A percentile compares a stretch with the other conserved stretches of the same genome.
Evolutionary conservation across 2,113 vertebrate species (phyloP).

Genomic region (Elaphurus davidianus): DNA sequence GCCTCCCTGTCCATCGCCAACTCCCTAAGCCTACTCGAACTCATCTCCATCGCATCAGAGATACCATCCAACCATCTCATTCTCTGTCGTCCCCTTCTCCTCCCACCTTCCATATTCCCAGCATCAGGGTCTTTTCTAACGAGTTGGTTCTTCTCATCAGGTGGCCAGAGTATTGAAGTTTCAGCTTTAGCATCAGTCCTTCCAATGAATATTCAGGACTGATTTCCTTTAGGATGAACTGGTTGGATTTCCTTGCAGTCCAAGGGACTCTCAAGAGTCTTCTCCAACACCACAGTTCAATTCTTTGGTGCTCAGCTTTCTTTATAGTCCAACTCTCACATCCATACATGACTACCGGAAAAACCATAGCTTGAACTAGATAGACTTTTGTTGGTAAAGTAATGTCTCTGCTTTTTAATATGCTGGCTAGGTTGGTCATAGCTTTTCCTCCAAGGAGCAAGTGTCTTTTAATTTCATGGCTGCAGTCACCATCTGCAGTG

Average conservation of each 20-base stretch:
- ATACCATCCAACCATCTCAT: neutral
- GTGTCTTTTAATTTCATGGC: neutral
- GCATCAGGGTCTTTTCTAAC: neutral
- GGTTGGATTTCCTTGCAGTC: neutral
- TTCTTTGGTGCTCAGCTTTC: neutral
- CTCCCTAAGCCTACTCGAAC: neutral
- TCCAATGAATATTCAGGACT: neutral
- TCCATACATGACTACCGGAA: neutral
- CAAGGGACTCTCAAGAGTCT: neutral
- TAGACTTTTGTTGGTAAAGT: neutral
- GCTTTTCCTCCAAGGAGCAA: neutral
- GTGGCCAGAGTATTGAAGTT: neutral
- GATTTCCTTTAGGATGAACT: neutral
- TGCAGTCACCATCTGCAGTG: neutral
- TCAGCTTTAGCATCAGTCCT: neutral
- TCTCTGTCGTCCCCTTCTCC: rapidly evolving
- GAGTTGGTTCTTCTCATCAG: neutral
- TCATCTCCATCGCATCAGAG: neutral
- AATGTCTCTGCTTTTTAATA: neutral
- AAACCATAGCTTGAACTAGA: neutral
- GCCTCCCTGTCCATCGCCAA: neutral
- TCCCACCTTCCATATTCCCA: neutral
- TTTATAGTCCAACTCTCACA: neutral
- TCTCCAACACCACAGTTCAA: neutral
- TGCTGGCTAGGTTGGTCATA: neutral